A percentile compares a stretch with the other conserved stretches of the same genome.
Conservation (phyloP, 2,888 invertebrate genomes). For the Drosophila pegasa region DNA sequence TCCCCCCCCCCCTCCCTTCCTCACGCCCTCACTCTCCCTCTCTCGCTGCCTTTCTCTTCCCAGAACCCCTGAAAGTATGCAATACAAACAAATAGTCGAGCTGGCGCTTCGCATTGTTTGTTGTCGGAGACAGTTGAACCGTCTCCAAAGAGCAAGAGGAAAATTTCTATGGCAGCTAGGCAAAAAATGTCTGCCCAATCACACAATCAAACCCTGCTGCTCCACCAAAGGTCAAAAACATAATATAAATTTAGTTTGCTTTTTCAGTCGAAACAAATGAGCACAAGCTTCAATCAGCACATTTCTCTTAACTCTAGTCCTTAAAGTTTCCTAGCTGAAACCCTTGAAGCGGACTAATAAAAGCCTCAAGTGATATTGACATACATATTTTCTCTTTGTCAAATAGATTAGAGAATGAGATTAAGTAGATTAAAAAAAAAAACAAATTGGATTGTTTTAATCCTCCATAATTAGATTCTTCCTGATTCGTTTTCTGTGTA, state of each 20-base stretch:
- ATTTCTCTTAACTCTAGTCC: not conserved
- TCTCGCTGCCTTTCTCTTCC: not conserved
- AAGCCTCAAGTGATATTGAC: not conserved
- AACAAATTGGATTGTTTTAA: no score
- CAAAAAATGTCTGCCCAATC: not conserved
- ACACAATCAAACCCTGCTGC: not conserved
- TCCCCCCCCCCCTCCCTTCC: no score
- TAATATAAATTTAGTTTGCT: not conserved
- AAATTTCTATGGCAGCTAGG: slow-evolving; percentile 9
- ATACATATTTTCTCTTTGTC: not conserved
- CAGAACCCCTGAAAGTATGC: slow-evolving; percentile 34
- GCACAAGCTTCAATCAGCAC: not conserved
- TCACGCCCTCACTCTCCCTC: not conserved
- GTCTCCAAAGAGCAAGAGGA: slow-evolving; percentile 10
- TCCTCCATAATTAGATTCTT: no score
- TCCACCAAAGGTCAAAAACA: not conserved
- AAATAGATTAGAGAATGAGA: not conserved
- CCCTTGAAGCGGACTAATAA: not conserved
- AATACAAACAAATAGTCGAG: slow-evolving; percentile 11
- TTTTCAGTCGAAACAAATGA: not conserved
- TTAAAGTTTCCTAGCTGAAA: not conserved
- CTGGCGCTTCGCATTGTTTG: slow-evolving; percentile 9
- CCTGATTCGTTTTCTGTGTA: no score
- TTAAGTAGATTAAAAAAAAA: no score
- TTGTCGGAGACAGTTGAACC: slow-evolving; percentile 7